Conservation (phyloP, 2,888 invertebrate genomes). For the Drosophila suboccidentalis region DNA sequence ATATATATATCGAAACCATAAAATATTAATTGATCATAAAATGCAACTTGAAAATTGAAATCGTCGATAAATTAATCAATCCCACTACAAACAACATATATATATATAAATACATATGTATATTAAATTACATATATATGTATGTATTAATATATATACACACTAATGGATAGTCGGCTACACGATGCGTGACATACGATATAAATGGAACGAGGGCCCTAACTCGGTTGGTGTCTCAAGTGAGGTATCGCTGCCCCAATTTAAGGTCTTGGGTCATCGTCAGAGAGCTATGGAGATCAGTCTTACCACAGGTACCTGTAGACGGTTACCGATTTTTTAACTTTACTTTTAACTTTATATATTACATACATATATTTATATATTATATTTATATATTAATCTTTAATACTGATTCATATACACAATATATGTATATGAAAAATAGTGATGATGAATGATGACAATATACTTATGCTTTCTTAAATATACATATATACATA, state of each 20-base stretch:
- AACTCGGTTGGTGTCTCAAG: conserved; percentile 98
- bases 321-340: conserved; percentile 86
- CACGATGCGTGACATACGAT: conserved; percentile 98
- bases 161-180: conserved; percentile 92
- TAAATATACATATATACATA: conserved; percentile 40
- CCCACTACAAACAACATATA: conserved; percentile 38
- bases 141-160: conserved; percentile 18
- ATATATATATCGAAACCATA: conserved; percentile 32
- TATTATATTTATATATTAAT: conserved; percentile 32
- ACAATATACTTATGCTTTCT: conserved; percentile 30
- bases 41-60: conserved; percentile 35
- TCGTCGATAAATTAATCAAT: conserved; percentile 26
- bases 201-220: conserved; percentile 98
- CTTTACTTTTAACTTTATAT: conserved; percentile 69
- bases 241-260: conserved; percentile 98
- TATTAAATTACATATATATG: conserved; percentile 24
- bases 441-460: conserved; percentile 49
- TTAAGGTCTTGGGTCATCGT: conserved; percentile 98
- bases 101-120: conserved; percentile 44
- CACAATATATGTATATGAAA: conserved; percentile 31
- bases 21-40: conserved; percentile 8
- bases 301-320: conserved; percentile 96
- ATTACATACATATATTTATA: conserved; percentile 37
- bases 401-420: conserved; percentile 19
- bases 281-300: conserved; percentile 98